These are phyloP conservation scores for Labrus mixtus DNA, from an alignment of 2,113 vertebrate genomes.

Conservation along the genomic window DNA sequence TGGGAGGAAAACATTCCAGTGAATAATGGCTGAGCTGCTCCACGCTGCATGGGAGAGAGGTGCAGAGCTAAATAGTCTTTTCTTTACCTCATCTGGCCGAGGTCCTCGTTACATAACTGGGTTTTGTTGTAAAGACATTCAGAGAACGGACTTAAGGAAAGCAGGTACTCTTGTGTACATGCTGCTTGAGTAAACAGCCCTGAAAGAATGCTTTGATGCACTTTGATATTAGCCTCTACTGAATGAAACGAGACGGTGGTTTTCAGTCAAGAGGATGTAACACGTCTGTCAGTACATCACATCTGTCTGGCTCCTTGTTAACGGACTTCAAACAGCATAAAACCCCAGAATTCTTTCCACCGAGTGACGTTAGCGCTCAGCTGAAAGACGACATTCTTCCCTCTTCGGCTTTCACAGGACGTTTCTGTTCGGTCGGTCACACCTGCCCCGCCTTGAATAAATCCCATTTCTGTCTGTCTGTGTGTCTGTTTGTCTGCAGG, in stretches of 20 bases:
- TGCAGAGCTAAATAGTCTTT: slow-evolving; percentile 60
- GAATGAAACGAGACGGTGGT: not conserved
- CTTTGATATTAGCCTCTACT: not conserved
- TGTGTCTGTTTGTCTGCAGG: slow-evolving; percentile 14
- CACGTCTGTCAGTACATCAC: slow-evolving; percentile 20
- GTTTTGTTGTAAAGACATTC: slow-evolving; percentile 38
- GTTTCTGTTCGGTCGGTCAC: slow-evolving; percentile 64
- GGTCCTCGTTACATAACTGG: slow-evolving; percentile 67
- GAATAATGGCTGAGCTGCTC: slow-evolving; percentile 63
- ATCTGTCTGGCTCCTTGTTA: not conserved
- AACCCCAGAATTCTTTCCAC: not conserved
- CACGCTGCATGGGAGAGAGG: slow-evolving; percentile 43
- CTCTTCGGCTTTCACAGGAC: slow-evolving; percentile 55
- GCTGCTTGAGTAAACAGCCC: slow-evolving; percentile 48
- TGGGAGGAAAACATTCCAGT: slow-evolving; percentile 67
- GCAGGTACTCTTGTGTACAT: slow-evolving; percentile 35
- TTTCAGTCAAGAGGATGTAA: not conserved
- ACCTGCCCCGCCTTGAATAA: slow-evolving; percentile 64
- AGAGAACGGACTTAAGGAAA: slow-evolving; percentile 43
- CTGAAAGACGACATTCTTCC: slow-evolving; percentile 73
- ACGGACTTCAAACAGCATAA: slow-evolving; percentile 22
- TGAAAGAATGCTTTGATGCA: slow-evolving; percentile 52
- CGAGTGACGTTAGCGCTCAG: slow-evolving; percentile 43
- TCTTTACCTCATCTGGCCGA: slow-evolving; percentile 62
- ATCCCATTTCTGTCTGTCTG: slow-evolving; percentile 55